These are phyloP conservation scores for Phoenicopterus ruber DNA, from an alignment of 2,113 vertebrate species.

Conservation along the genomic window DNA sequence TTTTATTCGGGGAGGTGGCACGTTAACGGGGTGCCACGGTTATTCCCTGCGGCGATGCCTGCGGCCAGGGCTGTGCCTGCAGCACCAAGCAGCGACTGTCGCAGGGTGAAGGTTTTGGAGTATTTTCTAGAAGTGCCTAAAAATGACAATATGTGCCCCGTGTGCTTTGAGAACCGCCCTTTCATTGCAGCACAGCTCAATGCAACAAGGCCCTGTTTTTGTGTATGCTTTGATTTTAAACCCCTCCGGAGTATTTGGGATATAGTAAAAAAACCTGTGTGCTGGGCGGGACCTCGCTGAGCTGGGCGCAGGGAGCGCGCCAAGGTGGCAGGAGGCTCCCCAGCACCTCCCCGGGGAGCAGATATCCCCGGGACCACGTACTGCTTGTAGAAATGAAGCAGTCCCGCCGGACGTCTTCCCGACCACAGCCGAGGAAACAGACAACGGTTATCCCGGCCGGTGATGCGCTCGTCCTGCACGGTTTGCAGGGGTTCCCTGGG, in stretches of 20 bases:
- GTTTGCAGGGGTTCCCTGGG: accelerated
- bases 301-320: neutral
- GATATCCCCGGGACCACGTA: neutral
- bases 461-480: accelerated
- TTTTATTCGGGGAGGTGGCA: neutral
- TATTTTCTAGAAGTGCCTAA: neutral
- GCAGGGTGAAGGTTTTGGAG: neutral
- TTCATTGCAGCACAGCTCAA: neutral
- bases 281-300: neutral
- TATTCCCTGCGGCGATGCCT: too few species aligned
- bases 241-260: neutral
- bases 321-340: neutral
- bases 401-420: accelerated
- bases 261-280: neutral
- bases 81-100: neutral
- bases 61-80: neutral
- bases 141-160: accelerated
- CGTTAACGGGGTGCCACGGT: accelerated
- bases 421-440: neutral
- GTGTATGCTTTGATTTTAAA: neutral
- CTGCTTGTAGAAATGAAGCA: neutral
- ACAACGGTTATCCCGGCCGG: neutral
- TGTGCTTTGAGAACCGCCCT: neutral
- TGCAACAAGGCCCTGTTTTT: neutral
- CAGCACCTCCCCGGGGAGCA: neutral